A percentile compares a stretch with the other conserved stretches of the same genome.
phyloP scores from a whole-genome alignment of 1,140 invertebrate genomes.

The Micrasema longulum region DNA sequence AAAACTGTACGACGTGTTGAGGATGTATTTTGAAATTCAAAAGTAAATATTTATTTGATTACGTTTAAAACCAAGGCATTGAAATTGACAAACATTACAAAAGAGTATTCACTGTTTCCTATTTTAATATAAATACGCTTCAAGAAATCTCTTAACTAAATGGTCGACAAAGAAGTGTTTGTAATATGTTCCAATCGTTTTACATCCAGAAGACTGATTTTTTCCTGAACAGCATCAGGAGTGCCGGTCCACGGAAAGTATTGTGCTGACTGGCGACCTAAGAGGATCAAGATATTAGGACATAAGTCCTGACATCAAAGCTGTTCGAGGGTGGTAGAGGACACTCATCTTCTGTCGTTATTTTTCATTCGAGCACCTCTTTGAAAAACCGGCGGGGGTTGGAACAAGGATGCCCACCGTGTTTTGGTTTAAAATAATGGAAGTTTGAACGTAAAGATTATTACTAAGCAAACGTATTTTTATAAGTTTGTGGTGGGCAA shows the following conservation, averaged over 20 bases:
- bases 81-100: no score
- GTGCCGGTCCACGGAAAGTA: not conserved
- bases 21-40: no score
- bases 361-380: conserved; percentile 48
- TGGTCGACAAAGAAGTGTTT: conserved; percentile 2
- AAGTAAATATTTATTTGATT: no score
- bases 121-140: no score
- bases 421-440: not conserved
- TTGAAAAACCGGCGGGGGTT: conserved; percentile 16
- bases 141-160: no score
- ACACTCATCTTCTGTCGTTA: conserved; percentile 51
- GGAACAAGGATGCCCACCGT: conserved; percentile 3
- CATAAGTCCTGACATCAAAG: conserved; percentile 53
- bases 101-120: no score
- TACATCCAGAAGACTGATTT: conserved; percentile 34
- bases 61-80: no score
- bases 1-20: no score
- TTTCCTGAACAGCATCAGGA: not conserved
- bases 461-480: no score
- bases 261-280: conserved; percentile 35
- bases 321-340: conserved; percentile 23
- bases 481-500: no score
- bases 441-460: no score
- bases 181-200: conserved; percentile 37
- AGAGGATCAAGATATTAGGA: conserved; percentile 54